Evolutionary conservation across 2,888 invertebrate genomes (phyloP).

Genomic region (Lissonota sp.): DNA sequence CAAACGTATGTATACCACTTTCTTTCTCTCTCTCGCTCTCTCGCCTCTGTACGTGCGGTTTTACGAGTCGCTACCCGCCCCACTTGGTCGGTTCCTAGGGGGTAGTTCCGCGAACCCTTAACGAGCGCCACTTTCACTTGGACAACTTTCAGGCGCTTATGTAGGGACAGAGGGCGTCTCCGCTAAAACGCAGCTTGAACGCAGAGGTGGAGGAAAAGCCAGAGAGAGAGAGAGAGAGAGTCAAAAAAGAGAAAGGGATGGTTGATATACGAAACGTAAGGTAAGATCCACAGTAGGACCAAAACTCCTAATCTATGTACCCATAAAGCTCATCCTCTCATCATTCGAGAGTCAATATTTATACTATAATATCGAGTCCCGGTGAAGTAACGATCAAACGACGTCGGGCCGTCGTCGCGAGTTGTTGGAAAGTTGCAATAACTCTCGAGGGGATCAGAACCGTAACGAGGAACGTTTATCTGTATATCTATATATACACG

Average conservation of each 20-base stretch:
- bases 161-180: constrained; percentile 28
- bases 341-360: constrained; percentile 61
- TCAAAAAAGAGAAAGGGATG: background rate
- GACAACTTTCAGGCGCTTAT: constrained; percentile 54
- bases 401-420: constrained; percentile 41
- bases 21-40: constrained; percentile 1
- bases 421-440: constrained; percentile 52
- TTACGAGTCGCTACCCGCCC: constrained; percentile 47
- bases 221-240: background rate
- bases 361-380: constrained; percentile 60
- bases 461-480: background rate
- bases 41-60: constrained; percentile 58
- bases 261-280: constrained; percentile 38
- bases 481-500: background rate
- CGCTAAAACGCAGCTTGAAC: background rate
- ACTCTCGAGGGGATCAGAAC: constrained; percentile 45
- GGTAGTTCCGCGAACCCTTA: constrained; percentile 52
- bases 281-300: constrained; percentile 49
- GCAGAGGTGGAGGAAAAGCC: constrained; percentile 3
- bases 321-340: constrained; percentile 50
- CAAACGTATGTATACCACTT: constrained; percentile 39
- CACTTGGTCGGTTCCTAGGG: constrained; percentile 38
- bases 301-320: constrained; percentile 52
- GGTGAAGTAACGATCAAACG: constrained; percentile 53
- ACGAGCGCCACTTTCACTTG: constrained; percentile 64